Evolutionary conservation across 2,888 invertebrate genomes (phyloP).

Genomic region (Smittia aterrima): DNA sequence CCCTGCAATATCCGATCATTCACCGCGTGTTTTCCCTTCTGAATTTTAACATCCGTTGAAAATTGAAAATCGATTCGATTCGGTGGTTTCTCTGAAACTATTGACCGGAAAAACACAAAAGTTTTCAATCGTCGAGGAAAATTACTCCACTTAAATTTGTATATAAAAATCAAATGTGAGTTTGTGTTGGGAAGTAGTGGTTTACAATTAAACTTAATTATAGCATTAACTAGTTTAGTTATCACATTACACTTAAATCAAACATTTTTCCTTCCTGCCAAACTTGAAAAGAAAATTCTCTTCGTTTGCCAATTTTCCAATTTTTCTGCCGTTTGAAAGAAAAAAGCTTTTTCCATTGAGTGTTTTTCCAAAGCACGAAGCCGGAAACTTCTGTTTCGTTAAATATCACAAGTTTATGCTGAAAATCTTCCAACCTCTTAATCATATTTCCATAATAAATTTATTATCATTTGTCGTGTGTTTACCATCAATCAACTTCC

Average conservation of each 20-base stretch:
- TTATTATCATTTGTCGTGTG: conserved; percentile 13
- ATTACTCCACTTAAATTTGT: too few relatives aligned
- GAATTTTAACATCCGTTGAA: background rate
- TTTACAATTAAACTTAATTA: background rate
- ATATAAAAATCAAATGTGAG: background rate
- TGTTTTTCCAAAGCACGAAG: background rate
- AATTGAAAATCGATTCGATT: conserved; percentile 3
- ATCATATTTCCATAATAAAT: background rate
- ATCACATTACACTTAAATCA: conserved; percentile 38
- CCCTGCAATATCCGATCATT: too few relatives aligned
- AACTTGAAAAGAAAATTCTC: background rate
- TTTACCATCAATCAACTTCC: background rate
- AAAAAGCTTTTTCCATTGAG: background rate
- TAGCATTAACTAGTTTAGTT: conserved; percentile 3
- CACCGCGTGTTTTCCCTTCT: too few relatives aligned
- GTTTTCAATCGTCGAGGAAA: too few relatives aligned
- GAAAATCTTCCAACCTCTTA: background rate
- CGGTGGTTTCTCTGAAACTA: background rate
- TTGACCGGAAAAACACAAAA: too few relatives aligned
- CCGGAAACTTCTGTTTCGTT: background rate
- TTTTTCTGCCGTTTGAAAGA: background rate
- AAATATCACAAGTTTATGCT: conserved; percentile 6
- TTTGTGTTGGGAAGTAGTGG: background rate
- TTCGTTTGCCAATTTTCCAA: background rate
- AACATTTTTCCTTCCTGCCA: background rate